Base-by-base conservation (phyloP, 2,113 vertebrate species). In the Osmerus eperlanus region DNA sequence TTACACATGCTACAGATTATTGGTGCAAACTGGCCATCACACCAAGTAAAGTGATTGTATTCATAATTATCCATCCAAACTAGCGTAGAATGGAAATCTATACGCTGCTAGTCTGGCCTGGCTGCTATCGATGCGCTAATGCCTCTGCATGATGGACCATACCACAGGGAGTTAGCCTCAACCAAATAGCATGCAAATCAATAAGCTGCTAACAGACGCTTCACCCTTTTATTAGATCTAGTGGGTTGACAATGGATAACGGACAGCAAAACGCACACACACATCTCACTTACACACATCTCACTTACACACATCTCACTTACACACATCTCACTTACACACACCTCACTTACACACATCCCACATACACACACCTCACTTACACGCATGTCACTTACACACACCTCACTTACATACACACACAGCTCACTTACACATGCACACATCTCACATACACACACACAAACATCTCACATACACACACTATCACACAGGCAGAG, bases 91-190 rank as follows among this genome's bases (percentile, higher is more conserved):
- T 23, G 5, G 58, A 60, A 60, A 21, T n/a, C 21, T 4, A 21
- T 19, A 21, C n/a, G 21, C 4, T 60, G 58, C 21, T 47, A 11
- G 58, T 19, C 9, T 18, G 21, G 7, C 5, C 32, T 47, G 29
- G 29, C 8, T n/a, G 9, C 36, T 66, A 66, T 66, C 21, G 65
- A 66, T 52, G 47, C 13, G 16, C n/a, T 66, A 52, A 66, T 66
- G 41, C 21, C 11, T 11, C 21, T 21, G 65, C 12, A 23, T 52
- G 51, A n/a, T 12, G 58, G 58, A 23, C 18, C 60, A 3, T 23
- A 23, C 60, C 54, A 56, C 16, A n/a, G 41, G 7, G 41, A 9
- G 41, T 47, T 47, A 47, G 41, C 41, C 41, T 2, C 41, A 47
- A 47, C 41, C 41, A 47, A 47, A 47, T 47, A 47, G 41, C 41